phyloP scores from a whole-genome alignment of 2,888 invertebrate genomes.

The Standfussiana lucernea region DNA sequence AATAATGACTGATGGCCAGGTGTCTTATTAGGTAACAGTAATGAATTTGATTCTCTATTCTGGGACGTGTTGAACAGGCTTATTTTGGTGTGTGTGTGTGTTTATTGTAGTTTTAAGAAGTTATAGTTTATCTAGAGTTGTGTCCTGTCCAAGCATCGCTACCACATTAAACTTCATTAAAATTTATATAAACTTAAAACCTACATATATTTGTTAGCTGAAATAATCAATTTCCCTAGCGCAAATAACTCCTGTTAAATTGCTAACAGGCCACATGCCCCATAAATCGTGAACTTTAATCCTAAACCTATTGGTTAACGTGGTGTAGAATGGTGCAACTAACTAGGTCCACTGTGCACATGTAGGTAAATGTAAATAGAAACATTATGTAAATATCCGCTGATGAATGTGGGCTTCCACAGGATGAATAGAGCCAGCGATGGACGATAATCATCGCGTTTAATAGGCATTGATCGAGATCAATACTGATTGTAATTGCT shows the following conservation, averaged over 20 bases:
- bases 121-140: not conserved
- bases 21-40: not conserved
- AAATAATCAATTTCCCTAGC: conserved; percentile 24
- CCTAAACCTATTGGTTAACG: conserved; percentile 27
- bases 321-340: conserved; percentile 35
- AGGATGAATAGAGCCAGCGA: conserved; percentile 17
- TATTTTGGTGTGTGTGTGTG: not conserved
- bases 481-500: conserved; percentile 7
- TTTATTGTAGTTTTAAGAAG: not conserved
- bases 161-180: not conserved
- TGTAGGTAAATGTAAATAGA: conserved; percentile 44
- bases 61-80: not conserved
- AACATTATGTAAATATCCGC: conserved; percentile 55
- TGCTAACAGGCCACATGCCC: conserved; percentile 14
- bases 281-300: conserved; percentile 59
- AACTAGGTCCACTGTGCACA: conserved; percentile 25
- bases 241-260: conserved; percentile 19
- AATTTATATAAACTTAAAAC: not conserved
- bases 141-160: not conserved
- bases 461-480: conserved; percentile 11
- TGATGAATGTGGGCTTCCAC: conserved; percentile 45
- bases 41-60: not conserved
- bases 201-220: not conserved
- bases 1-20: conserved; percentile 8
- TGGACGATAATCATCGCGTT: conserved; percentile 16